Conservation (phyloP, 2,888 invertebrate species). For the Galeopsomyia nigrocyanea region DNA sequence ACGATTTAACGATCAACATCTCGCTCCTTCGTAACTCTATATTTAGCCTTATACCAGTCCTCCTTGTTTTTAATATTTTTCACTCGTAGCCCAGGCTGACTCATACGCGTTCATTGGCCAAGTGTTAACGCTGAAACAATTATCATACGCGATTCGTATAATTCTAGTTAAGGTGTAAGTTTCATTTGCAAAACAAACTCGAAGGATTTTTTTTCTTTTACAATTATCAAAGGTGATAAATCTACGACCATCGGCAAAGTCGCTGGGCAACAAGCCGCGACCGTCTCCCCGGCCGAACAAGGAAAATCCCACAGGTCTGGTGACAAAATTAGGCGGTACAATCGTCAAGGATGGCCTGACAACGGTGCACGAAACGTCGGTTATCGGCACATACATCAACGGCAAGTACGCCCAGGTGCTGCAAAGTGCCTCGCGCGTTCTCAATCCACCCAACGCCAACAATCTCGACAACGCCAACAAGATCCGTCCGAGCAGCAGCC, state of each 20-base stretch:
- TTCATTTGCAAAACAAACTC: too few species aligned
- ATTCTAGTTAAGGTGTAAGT: too few species aligned
- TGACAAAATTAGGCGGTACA: slow-evolving; percentile 87
- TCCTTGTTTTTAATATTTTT: too few species aligned
- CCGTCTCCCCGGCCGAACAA: slow-evolving; percentile 75
- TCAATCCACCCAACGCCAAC: slow-evolving; percentile 58
- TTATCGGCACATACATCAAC: slow-evolving; percentile 89
- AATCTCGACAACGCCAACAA: slow-evolving; percentile 68
- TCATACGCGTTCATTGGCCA: too few species aligned
- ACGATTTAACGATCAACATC: too few species aligned
- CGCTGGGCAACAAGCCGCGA: slow-evolving; percentile 71
- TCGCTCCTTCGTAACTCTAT: too few species aligned
- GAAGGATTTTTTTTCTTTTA: too few species aligned
- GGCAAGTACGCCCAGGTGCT: slow-evolving; percentile 90
- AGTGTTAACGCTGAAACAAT: too few species aligned
- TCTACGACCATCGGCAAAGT: slow-evolving; percentile 78
- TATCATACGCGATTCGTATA: too few species aligned
- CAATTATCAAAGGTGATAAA: slow-evolving; percentile 72
- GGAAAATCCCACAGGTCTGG: slow-evolving; percentile 83
- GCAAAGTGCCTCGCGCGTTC: slow-evolving; percentile 83
- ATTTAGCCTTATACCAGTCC: too few species aligned
- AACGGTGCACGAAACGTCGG: slow-evolving; percentile 88
- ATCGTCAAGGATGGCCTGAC: slow-evolving; percentile 86
- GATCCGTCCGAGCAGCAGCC: slow-evolving; percentile 77
- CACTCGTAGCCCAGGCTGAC: too few species aligned